phyloP scores from a whole-genome alignment of 2,113 vertebrate genomes.

The Aegithalos caudatus region DNA sequence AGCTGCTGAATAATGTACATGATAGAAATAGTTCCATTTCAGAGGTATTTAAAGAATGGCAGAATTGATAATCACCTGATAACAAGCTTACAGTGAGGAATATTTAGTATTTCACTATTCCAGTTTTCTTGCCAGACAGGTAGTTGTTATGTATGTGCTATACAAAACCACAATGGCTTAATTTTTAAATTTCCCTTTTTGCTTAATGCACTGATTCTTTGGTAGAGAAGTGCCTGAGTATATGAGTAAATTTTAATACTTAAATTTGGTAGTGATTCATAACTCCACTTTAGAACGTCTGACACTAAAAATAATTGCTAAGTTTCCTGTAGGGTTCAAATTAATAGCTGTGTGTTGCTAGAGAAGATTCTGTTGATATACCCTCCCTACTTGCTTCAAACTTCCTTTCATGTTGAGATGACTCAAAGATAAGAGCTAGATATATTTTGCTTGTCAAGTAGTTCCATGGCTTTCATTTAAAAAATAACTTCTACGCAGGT shows the following conservation, averaged over 20 bases:
- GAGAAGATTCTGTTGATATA: conserved; percentile 11
- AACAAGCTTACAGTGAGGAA: neutral
- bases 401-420: neutral
- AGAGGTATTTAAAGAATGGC: neutral
- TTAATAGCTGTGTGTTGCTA: neutral
- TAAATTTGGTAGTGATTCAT: neutral
- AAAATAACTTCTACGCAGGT: neutral
- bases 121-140: neutral
- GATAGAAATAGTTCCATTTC: neutral
- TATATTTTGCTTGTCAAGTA: neutral
- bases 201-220: neutral
- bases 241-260: neutral
- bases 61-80: conserved; percentile 6
- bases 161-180: neutral
- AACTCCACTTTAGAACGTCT: neutral
- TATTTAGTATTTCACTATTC: neutral
- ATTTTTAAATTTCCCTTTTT: neutral
- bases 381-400: neutral
- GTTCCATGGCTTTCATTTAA: neutral
- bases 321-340: neutral
- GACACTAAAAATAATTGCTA: neutral
- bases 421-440: neutral
- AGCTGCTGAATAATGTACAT: neutral
- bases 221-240: neutral
- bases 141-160: neutral